Percentiles rank a stretch among this genome's conserved stretches.
phyloP scores from a whole-genome alignment of 2,113 vertebrate genomes.

The Procapra przewalskii region DNA sequence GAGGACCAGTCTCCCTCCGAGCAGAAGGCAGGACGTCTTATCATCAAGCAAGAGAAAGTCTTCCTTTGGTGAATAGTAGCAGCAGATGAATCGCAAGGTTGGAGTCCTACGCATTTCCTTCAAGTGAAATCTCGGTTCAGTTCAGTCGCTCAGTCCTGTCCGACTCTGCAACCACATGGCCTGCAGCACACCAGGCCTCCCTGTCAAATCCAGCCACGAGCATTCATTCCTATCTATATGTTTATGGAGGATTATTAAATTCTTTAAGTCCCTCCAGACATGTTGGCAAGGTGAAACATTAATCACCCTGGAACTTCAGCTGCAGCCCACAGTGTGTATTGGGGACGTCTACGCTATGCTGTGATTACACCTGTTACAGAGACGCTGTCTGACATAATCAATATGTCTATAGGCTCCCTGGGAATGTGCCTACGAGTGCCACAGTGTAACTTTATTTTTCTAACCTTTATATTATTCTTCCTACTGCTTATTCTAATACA shows the following conservation, averaged over 20 bases:
- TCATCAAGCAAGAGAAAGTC: fast-evolving
- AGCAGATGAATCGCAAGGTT: neutral
- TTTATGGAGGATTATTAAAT: neutral
- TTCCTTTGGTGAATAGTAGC: fast-evolving
- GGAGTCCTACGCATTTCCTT: neutral
- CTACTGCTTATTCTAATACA: neutral
- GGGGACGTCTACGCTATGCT: neutral
- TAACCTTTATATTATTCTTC: neutral
- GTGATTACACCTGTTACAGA: neutral
- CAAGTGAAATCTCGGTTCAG: neutral
- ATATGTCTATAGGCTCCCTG: neutral
- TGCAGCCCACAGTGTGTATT: fast-evolving
- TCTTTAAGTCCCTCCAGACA: neutral
- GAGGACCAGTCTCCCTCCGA: neutral
- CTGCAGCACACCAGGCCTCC: neutral
- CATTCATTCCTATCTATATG: neutral
- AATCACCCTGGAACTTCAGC: too few species aligned
- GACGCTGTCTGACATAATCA: too few species aligned
- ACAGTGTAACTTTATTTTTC: neutral
- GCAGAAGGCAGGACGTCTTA: neutral
- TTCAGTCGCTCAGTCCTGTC: neutral
- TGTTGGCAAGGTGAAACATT: too few species aligned
- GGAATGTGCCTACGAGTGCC: fast-evolving
- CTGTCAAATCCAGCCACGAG: neutral
- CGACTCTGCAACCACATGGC: neutral